Evolutionary conservation across 2,888 invertebrate genomes (phyloP).

Genomic region (Aphidoletes aphidimyza): DNA sequence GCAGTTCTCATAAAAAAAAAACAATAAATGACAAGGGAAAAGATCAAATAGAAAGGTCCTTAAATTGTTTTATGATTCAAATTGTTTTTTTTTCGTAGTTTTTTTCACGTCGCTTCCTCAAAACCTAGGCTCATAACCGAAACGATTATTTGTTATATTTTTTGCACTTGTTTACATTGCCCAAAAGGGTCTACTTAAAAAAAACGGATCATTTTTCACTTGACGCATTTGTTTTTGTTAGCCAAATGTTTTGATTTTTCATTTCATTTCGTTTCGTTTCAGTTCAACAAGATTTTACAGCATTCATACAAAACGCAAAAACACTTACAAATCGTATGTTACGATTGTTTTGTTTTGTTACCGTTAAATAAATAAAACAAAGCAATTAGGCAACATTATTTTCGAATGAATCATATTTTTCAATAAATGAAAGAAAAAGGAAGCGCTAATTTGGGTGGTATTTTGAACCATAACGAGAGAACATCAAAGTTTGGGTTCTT

Average conservation of each 20-base stretch:
- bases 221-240: slow-evolving; percentile 6
- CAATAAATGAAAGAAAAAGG: not conserved
- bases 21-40: slow-evolving; percentile 23
- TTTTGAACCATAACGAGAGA: not conserved
- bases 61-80: no score
- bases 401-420: not conserved
- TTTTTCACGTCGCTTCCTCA: no score
- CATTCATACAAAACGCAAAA: not conserved
- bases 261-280: not conserved
- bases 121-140: no score
- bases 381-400: not conserved
- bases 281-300: not conserved
- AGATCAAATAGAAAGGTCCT: not conserved
- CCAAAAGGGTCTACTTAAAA: slow-evolving; percentile 26
- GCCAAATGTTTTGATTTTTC: slow-evolving; percentile 18
- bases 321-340: no score
- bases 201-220: slow-evolving; percentile 46
- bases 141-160: no score
- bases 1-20: not conserved
- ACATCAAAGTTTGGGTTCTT: not conserved
- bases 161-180: slow-evolving; percentile 50
- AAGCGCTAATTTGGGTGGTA: not conserved
- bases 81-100: not conserved
- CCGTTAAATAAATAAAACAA: slow-evolving; percentile 13
- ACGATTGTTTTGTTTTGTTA: not conserved